Evolutionary conservation across 2,113 vertebrate species (phyloP).

Genomic region (Muntiacus reevesi): DNA sequence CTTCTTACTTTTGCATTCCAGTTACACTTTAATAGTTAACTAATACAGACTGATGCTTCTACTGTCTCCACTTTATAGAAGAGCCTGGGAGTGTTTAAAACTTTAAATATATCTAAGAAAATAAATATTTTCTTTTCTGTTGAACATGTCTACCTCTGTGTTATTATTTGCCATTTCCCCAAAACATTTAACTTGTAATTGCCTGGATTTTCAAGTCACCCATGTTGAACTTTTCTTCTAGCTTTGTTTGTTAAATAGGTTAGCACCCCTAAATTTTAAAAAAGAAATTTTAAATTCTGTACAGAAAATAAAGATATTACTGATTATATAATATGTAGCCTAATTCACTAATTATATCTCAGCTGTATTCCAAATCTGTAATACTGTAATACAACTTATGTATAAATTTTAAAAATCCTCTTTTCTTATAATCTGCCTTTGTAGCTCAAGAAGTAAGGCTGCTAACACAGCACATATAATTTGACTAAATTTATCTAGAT

Average conservation of each 20-base stretch:
- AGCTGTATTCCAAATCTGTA: not conserved
- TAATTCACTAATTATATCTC: constrained; percentile 9
- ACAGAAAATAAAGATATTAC: not conserved
- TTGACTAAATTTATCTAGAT: constrained; percentile 21
- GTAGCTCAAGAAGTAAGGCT: not conserved
- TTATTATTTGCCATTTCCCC: not conserved
- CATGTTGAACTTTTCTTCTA: not conserved
- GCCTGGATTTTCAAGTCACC: not conserved
- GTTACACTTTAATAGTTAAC: not conserved
- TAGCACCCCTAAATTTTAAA: not conserved
- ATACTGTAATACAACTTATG: not conserved
- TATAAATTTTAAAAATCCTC: not conserved
- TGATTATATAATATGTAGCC: not conserved
- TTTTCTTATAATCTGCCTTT: not conserved
- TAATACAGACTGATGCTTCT: not conserved
- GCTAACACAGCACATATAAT: not conserved
- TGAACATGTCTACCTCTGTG: not conserved
- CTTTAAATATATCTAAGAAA: not conserved
- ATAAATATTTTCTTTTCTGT: not conserved
- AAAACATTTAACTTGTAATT: not conserved
- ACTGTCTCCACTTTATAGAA: not conserved
- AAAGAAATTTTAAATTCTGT: not conserved
- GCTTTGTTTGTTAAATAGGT: not conserved
- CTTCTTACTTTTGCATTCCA: not conserved
- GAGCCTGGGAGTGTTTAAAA: not conserved